Base-by-base conservation (phyloP, 1,140 invertebrate genomes). In the Neuroterus valhalla region DNA sequence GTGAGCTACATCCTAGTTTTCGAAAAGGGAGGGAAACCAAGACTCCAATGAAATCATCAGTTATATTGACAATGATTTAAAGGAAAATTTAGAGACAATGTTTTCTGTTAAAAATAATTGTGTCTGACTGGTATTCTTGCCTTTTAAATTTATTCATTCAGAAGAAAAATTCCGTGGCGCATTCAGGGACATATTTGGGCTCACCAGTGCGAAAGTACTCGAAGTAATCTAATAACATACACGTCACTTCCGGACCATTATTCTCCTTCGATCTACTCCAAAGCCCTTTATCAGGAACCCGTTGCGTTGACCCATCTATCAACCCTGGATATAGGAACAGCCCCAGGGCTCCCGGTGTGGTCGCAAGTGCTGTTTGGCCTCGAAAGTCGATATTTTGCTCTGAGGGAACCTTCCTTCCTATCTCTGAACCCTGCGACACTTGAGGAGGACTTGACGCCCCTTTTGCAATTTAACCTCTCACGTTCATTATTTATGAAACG, bases 231-330 rank as follows among this genome's bases (percentile, higher is more conserved):
- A 62, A 62, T 62, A 62, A 62, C 55, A 26, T 23, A 38, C 55
- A 26, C 26, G 55, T 62, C 55, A 62, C 55, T 62, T 62, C 55
- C 55, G 55, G 55, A 62, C 55, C 55, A 62, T 62, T 62, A 62
- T 62, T 62, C 55, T 62, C 55, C 55, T 62, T 62, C 55, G 55
- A 62, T 62, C 55, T 62, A 62, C 55, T 62, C 55, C 6, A 62
- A 62, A 62, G 55, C 55, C 55, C 55, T 62, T 38, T 38, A 26
- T 26, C 55, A 62, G 55, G 55, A 62, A 38, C 55, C 55, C 55
- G 55, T 62, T 62, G 55, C 55, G 55, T 62, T 62, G 55, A 62
- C 55, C 55, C 55, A 62, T 62, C 55, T 62, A 62, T 62, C 55
- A 62, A 62, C 12, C 55, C 55, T 38, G 55, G 55, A 62, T 62